Percentiles rank a stretch among this genome's conserved stretches.
Conservation (phyloP, 30 jellyfish, hydroid and myxozoan genomes). For the Nemopilema nomurai region DNA sequence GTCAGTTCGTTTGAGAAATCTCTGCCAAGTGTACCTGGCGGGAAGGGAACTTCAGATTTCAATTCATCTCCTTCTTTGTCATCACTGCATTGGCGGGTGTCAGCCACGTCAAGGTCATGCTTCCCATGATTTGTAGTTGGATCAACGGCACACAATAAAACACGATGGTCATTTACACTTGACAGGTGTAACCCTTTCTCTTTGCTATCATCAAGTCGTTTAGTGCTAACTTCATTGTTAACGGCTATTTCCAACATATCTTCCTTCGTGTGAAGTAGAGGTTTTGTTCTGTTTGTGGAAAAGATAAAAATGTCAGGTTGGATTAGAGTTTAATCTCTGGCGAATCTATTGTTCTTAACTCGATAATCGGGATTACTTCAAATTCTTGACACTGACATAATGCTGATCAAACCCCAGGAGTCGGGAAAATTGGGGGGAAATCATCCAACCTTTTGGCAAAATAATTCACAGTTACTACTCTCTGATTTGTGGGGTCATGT, state of each 20-base stretch:
- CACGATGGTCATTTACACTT: constrained; percentile 71
- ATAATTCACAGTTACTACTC: neutral
- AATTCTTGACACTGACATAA: neutral
- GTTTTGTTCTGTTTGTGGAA: constrained; percentile 29
- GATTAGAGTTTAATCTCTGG: constrained; percentile 11
- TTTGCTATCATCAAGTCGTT: constrained; percentile 27
- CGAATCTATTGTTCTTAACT: neutral
- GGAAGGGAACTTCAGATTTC: neutral
- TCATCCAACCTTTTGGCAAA: too few species aligned
- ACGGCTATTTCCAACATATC: constrained; percentile 43
- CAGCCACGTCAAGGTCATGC: constrained; percentile 18
- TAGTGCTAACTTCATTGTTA: constrained; percentile 29
- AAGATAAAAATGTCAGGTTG: constrained; percentile 20
- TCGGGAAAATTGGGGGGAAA: neutral
- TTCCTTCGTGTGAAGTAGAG: neutral
- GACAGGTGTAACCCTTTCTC: constrained; percentile 60
- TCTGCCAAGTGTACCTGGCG: neutral
- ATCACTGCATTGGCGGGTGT: constrained; percentile 17
- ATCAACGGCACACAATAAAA: constrained; percentile 50
- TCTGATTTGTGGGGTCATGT: neutral
- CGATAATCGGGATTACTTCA: neutral
- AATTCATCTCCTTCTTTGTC: constrained; percentile 17
- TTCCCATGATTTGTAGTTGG: constrained; percentile 41
- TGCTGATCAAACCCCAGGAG: neutral
- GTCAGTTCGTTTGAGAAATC: neutral